Evolutionary conservation across 2,113 vertebrate species (phyloP).

Genomic region (Istiophorus platypterus): DNA sequence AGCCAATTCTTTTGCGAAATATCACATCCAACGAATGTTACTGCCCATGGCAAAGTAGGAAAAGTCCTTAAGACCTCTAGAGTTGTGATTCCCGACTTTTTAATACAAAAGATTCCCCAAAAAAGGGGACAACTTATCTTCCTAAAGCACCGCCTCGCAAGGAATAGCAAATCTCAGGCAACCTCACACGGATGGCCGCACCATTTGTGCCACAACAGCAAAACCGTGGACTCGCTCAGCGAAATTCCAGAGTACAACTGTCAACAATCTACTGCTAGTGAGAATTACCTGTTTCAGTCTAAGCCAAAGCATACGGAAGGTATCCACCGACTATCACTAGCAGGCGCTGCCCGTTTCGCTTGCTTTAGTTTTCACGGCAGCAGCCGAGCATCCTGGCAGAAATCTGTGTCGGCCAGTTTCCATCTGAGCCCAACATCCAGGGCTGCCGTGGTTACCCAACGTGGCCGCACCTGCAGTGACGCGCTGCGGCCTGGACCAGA

Average conservation of each 20-base stretch:
- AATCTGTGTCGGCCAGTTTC: conserved; percentile 1
- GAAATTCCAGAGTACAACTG: neutral
- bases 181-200: neutral
- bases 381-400: conserved; percentile 15
- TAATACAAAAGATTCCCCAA: neutral
- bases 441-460: conserved; percentile 43
- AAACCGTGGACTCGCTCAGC: neutral
- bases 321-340: neutral
- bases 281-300: neutral
- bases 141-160: neutral
- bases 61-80: neutral
- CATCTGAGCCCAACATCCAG: conserved; percentile 24
- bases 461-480: conserved; percentile 74
- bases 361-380: neutral
- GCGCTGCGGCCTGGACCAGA: conserved; percentile 63
- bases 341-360: neutral
- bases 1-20: neutral
- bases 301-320: neutral
- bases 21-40: neutral
- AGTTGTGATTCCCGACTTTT: neutral
- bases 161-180: neutral
- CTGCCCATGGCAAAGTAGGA: neutral
- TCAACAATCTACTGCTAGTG: neutral
- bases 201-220: neutral
- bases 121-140: neutral